Base-by-base conservation (phyloP, 2,113 vertebrate genomes). In the Stigmatopora nigra region DNA sequence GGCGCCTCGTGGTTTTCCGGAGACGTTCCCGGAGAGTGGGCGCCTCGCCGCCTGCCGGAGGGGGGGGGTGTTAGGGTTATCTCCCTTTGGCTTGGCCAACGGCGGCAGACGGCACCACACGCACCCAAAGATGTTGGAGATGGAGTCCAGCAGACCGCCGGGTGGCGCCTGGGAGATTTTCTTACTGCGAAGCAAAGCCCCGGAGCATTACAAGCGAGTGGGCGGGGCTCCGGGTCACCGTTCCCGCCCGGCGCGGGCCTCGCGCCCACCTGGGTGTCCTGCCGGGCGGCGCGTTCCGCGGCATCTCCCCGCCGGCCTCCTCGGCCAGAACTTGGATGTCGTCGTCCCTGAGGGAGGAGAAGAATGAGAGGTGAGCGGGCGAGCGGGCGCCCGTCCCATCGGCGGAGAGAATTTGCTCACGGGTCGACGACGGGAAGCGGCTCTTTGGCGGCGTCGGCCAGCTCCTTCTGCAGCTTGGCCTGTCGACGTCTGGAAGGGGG, bases 81-180 rank as follows among this genome's bases (percentile, higher is more conserved):
- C n/a, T n/a, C n/a, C n/a, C n/a, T n/a, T n/a, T n/a, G n/a, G n/a
- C n/a, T n/a, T n/a, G n/a, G n/a, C n/a, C n/a, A n/a, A n/a, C n/a
- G n/a, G n/a, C 38, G 38, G 8, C 38, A 38, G 38, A 41, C 9
- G 7, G 38, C 7, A 41, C 4, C 7, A 10, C 38, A 92, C 94
- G 72, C 93, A 98, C 96, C 94, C 94, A 89, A 98, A 98, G 68
- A 98, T 98, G 92, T 93, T 95, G 90, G 92, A 93, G 91, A 98
- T 94, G 89, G 96, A 98, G 82, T 97, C 95, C 75, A 97, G 91
- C 81, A 98, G 93, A 71, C 95, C 93, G 77, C 90, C 92, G 75
- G 92, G 91, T 82, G 94, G 91, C 75, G 91, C 88, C 88, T 94
- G 93, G 58, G 92, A 90, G 70, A 86, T 86, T 83, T 93, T 92